These are phyloP conservation scores for Calameuta filiformis DNA, from an alignment of 2,888 invertebrate genomes.

Conservation along the genomic window DNA sequence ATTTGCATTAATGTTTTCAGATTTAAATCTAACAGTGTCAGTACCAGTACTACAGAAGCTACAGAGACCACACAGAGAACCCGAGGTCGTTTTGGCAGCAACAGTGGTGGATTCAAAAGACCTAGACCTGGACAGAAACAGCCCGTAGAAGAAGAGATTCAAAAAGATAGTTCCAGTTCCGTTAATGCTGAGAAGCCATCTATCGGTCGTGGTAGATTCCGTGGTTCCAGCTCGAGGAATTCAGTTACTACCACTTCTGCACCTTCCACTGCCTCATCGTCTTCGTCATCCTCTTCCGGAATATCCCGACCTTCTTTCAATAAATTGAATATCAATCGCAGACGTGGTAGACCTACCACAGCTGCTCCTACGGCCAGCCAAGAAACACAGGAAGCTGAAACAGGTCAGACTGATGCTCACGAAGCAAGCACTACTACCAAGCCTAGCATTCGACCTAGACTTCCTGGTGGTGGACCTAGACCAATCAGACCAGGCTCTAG, in stretches of 20 bases:
- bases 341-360: slow-evolving; percentile 54
- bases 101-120: slow-evolving; percentile 47
- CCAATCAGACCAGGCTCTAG: slow-evolving; percentile 76
- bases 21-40: slow-evolving; percentile 50
- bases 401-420: slow-evolving; percentile 49
- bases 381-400: slow-evolving; percentile 39
- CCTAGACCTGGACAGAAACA: slow-evolving; percentile 48
- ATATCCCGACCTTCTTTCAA: slow-evolving; percentile 50
- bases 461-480: slow-evolving; percentile 65
- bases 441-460: slow-evolving; percentile 36
- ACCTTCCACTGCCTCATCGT: slow-evolving; percentile 26
- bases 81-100: slow-evolving; percentile 52
- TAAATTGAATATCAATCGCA: slow-evolving; percentile 49
- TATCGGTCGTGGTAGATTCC: slow-evolving; percentile 47
- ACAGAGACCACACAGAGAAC: slow-evolving; percentile 47
- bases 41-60: slow-evolving; percentile 43
- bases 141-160: slow-evolving; percentile 50
- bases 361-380: slow-evolving; percentile 40
- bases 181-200: slow-evolving; percentile 49
- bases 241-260: slow-evolving; percentile 33
- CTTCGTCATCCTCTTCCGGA: slow-evolving; percentile 25
- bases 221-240: slow-evolving; percentile 45
- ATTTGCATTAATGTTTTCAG: slow-evolving; percentile 28
- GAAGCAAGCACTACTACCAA: slow-evolving; percentile 33
- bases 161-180: slow-evolving; percentile 52